Base-by-base conservation (phyloP, 2,797 vertebrate species). In the Rhinatrema bivittatum region DNA sequence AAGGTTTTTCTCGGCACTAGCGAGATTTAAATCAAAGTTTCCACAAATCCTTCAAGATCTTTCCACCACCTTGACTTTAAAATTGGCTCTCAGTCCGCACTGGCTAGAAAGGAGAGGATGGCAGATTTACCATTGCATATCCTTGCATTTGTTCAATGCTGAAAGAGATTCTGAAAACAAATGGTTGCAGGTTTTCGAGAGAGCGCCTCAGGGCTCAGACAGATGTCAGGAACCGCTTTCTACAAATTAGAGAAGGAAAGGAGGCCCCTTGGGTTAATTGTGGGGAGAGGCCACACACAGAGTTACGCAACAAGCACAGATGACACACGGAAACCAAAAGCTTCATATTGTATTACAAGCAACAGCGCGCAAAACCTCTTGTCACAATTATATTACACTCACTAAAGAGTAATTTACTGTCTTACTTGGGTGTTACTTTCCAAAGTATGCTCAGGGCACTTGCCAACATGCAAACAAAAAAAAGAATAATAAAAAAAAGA, bases 241-340 rank as follows among this genome's bases (percentile, higher is more conserved):
- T 76, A 75, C 76, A 76, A 76, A 72, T 76, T 72, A 70, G 68
- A 60, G 73, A 67, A 70, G 74, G 62, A 72, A 72, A 76, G 68
- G 70, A 66, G 58, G 43, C 56, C 64, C n/a, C 51, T 63, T 60
- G 60, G 71, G 74, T 73, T 75, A 71, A 76, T 72, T 70, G 67
- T 4, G 42, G 61, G 49, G 45, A 60, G 49, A 65, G 66, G 68
- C 77, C 74, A 78, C 73, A 74, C 74, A 74, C 48, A 0, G 56
- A 70, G 70, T 46, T 51, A 42, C 25, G 54, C 39, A 49, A 53
- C 46, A 49, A 56, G 55, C 36, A 53, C 35, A 43, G 25, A 38
- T 53, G 45, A 57, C 16, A 42, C 48, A 54, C 33, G 21, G 56
- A 62, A 62, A 55, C 52, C 37, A 56, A 72, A 70, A 50, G 61